These are phyloP conservation scores for Crossocerus cetratus DNA, from an alignment of 2,888 invertebrate genomes.

Conservation along the genomic window DNA sequence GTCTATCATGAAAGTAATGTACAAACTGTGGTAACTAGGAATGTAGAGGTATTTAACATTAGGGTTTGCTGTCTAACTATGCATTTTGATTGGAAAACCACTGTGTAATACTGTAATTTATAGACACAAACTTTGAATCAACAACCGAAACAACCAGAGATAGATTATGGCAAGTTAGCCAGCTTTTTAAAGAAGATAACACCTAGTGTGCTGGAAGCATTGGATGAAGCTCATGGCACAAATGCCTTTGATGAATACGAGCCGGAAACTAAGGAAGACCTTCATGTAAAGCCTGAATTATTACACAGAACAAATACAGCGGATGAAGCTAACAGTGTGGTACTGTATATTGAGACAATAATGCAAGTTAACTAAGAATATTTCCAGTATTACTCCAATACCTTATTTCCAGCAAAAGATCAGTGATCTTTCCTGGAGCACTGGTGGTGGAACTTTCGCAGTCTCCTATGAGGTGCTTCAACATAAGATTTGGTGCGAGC, in stretches of 20 bases:
- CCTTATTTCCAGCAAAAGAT: slow-evolving; percentile 66
- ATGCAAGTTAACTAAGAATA: too few species aligned
- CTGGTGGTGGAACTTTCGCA: slow-evolving; percentile 70
- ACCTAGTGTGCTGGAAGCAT: slow-evolving; percentile 67
- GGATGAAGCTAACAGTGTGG: slow-evolving; percentile 59
- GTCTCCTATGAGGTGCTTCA: slow-evolving; percentile 63
- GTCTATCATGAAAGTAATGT: slow-evolving; percentile 54
- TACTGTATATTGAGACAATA: slow-evolving; percentile 28
- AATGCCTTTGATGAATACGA: slow-evolving; percentile 71
- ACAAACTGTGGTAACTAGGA: slow-evolving; percentile 64
- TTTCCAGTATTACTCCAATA: not conserved
- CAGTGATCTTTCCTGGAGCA: slow-evolving; percentile 71
- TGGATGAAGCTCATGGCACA: slow-evolving; percentile 70
- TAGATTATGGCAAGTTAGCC: slow-evolving; percentile 69
- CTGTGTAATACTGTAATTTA: slow-evolving; percentile 18
- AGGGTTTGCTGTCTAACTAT: slow-evolving; percentile 1
- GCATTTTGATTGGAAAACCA: slow-evolving; percentile 1
- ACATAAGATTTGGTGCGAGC: slow-evolving; percentile 73
- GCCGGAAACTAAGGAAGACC: slow-evolving; percentile 55
- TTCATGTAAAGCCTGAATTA: slow-evolving; percentile 57
- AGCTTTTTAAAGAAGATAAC: slow-evolving; percentile 70
- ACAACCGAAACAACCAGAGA: slow-evolving; percentile 51
- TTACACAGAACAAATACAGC: slow-evolving; percentile 62
- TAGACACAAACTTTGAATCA: slow-evolving; percentile 69
- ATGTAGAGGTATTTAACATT: slow-evolving; percentile 60